Base-by-base conservation (phyloP, 1,140 invertebrate genomes). In the Prorops nasuta region DNA sequence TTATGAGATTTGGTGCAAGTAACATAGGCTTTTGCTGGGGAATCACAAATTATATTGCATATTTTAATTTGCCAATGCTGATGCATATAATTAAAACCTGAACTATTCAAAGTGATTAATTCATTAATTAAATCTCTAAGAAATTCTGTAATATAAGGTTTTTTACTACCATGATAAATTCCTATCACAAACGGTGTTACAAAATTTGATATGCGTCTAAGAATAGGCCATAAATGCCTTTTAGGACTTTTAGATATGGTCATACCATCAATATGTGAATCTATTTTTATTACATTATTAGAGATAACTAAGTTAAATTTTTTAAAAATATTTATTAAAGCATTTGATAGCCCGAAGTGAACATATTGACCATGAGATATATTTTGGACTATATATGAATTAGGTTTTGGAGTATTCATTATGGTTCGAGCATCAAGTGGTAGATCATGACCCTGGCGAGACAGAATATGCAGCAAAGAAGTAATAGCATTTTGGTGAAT, bases 171-270 rank as follows among this genome's bases (percentile, higher is more conserved):
- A 35, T 35, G 34, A 14, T 35, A 35, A 4, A 15, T 15, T 35
- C 34, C 34, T 9, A 35, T 14, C 6, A 35, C 9, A 15, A 35
- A 35, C 7, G 34, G 34, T n/a, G n/a, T 4, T 7, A 4, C 3
- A n/a, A 7, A 15, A 10, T n/a, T 35, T 35, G 6, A 8, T 15
- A 43, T 18, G 34, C 54, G 37, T 46, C 42, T 34, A 34, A 53
- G 18, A 42, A 54, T 44, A 32, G 16, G 22, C 14, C 32, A 40
- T 36, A 22, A n/a, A 45, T 60, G 34, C 54, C 53, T 45, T 46
- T 44, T 32, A 15, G 50, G 42, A 56, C 56, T 47, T 28, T 63
- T 24, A 15, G 54, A 38, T 36, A 59, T 14, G 42, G 4, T 20
- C 50, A 53, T 36, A 42, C 49, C 7, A 44, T 35, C 34, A 4